These are phyloP conservation scores for Tetramorium parvispinum DNA, from an alignment of 1,140 invertebrate genomes.

Conservation along the genomic window DNA sequence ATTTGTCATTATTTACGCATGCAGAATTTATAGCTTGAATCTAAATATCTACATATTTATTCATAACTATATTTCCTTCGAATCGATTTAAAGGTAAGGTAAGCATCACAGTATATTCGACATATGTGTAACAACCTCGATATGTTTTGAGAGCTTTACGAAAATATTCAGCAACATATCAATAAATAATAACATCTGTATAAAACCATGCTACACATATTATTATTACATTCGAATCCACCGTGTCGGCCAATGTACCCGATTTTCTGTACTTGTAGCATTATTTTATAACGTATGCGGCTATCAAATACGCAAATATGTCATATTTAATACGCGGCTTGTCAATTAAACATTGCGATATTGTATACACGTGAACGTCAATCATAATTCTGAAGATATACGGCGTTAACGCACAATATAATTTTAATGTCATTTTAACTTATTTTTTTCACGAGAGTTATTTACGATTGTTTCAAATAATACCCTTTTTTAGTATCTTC, in stretches of 20 bases:
- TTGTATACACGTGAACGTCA: background rate
- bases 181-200: constrained; percentile 51
- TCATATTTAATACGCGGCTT: constrained; percentile 16
- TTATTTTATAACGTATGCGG: constrained; percentile 19
- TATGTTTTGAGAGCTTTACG: constrained; percentile 40
- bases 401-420: background rate
- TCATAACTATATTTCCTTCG: constrained; percentile 15
- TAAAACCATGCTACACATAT: background rate
- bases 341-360: constrained; percentile 38
- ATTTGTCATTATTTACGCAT: constrained; percentile 9
- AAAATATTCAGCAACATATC: constrained; percentile 20
- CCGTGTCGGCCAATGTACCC: background rate
- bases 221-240: constrained; percentile 6
- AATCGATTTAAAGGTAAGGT: constrained; percentile 35
- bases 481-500: background rate
- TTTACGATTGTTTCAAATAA: background rate
- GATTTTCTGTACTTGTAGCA: constrained; percentile 6
- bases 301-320: background rate
- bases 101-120: constrained; percentile 22
- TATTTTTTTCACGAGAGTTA: background rate
- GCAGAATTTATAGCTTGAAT: background rate
- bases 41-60: constrained; percentile 30
- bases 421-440: background rate
- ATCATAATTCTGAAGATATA: background rate
- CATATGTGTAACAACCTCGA: background rate